Base-by-base conservation (phyloP, 2,888 invertebrate genomes). In the Sphinx pinastri region DNA sequence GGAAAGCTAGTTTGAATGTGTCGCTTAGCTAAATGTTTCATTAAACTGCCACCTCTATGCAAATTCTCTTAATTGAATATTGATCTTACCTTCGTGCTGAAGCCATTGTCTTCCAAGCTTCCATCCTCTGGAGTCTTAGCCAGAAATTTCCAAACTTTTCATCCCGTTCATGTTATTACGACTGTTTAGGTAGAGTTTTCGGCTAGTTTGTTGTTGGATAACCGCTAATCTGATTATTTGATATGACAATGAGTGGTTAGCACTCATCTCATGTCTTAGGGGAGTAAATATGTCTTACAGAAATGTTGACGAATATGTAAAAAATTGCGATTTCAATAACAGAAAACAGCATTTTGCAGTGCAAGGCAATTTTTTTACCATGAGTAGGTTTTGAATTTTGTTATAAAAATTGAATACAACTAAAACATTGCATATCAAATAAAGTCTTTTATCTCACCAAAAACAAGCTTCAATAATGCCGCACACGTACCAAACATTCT, bases 51-150 rank as follows among this genome's bases (percentile, higher is more conserved):
- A 19, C 63, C 57, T 57, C 13, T 63, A 63, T 63, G 63, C 49
- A 63, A 49, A 63, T 49, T 63, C 63, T 47, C 63, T 49, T 49
- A 63, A 63, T 63, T 49, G 63, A 63, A 63, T 63, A 63, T 63
- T 63, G 63, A 63, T 63, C 63, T 63, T 63, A 63, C 63, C 49
- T 63, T 57, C 25, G 60, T 47, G 60, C 47, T 49, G 49, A 49
- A 63, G 49, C 16, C 63, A 63, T 63, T 63, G 63, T 63, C 49
- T 63, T 47, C 47, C 47, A 47, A 49, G 63, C 49, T 63, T 11
- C 12, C 45, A 60, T 47, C 16, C 60, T 63, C 47, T 63, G 16
- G 47, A 60, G 63, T 47, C 49, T 63, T 16, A 19, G 49, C 13
- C 55, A 12, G 11, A 49, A 63, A 13, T 6, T 49, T 47, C 49